A percentile compares a stretch with the other conserved stretches of the same genome.
These are phyloP conservation scores for Hestina assimilis DNA, from an alignment of 1,140 invertebrate species.

Conservation along the genomic window DNA sequence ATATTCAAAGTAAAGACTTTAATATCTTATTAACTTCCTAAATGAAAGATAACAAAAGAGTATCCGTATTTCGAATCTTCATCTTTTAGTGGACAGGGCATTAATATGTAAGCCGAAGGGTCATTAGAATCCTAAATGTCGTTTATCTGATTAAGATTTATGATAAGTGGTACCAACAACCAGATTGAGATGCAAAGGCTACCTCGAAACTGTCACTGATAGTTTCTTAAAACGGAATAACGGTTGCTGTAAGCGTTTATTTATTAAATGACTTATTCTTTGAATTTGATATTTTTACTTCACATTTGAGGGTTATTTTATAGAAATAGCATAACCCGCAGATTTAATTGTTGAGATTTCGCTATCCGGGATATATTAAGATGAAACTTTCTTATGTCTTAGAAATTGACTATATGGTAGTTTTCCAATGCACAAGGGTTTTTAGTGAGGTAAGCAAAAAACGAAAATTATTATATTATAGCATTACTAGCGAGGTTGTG, in stretches of 20 bases:
- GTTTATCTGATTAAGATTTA: slow-evolving; percentile 71
- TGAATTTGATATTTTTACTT: too few relatives aligned
- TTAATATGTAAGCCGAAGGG: slow-evolving; percentile 65
- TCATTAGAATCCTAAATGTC: slow-evolving; percentile 69
- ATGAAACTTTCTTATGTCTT: too few relatives aligned
- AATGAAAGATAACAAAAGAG: slow-evolving; percentile 33
- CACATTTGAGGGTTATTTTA: too few relatives aligned
- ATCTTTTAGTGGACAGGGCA: slow-evolving; percentile 38
- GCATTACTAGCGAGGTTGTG: too few relatives aligned
- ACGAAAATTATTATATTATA: too few relatives aligned
- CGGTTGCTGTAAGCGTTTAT: background rate
- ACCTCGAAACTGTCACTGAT: slow-evolving; percentile 22
- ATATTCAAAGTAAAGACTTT: background rate
- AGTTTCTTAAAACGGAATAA: slow-evolving; percentile 15
- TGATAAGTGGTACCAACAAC: slow-evolving; percentile 59
- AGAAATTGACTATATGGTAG: too few relatives aligned
- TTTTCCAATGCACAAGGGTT: too few relatives aligned
- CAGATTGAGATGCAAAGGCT: slow-evolving; percentile 56
- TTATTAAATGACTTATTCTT: too few relatives aligned
- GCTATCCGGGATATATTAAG: too few relatives aligned
- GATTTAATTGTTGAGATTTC: too few relatives aligned
- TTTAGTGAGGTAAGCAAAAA: too few relatives aligned
- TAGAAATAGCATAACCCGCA: too few relatives aligned
- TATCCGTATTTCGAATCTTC: slow-evolving; percentile 27
- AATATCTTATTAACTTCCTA: slow-evolving; percentile 13